Base-by-base conservation (phyloP, 2,797 vertebrate species). In the Malurus leucopterus region DNA sequence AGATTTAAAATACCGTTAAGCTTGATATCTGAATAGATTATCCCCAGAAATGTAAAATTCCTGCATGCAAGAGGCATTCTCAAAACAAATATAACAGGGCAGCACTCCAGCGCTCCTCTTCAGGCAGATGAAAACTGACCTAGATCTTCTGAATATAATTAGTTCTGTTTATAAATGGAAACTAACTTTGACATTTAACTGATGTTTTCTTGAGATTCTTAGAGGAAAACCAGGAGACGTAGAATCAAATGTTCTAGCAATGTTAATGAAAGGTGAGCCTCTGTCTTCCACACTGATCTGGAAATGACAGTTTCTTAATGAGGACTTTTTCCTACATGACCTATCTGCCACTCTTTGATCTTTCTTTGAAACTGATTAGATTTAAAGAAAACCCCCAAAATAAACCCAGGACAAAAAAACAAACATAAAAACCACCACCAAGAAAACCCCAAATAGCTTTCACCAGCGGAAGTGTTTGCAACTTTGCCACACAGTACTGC, bases 101-200 rank as follows among this genome's bases (percentile, higher is more conserved):
- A 82, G 70, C 32, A 57, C 87, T 89, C 70, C 69, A 63, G 77
- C 0, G 0, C 64, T 61, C 84, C 75, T 93, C 88, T 76, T 82
- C 88, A 86, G 78, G 58, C 27, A 1, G 44, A 81, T 88, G 87
- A 88, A 93, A 94, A 94, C 80, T 89, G 89, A 93, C 94, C 93
- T 88, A 95, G 74, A 95, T 95, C 90, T 93, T 67, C 68, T 50
- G 77, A 86, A 95, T 88, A 86, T 75, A 88, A 92, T 93, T 87
- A 88, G 90, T 86, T 86, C 58, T 91, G 82, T 90, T 92, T 93
- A 92, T 90, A 95, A 91, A 95, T 87, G 90, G 95, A 93, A 94
- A 51, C 74, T 38, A 86, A 91, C 89, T 92, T 89, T 93, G 92
- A 92, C 92, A 92, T 92, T 93, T 92, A 93, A 84, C 57, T 89